phyloP scores from a whole-genome alignment of 2,113 vertebrate species.

The Corythoichthys haematopterus region DNA sequence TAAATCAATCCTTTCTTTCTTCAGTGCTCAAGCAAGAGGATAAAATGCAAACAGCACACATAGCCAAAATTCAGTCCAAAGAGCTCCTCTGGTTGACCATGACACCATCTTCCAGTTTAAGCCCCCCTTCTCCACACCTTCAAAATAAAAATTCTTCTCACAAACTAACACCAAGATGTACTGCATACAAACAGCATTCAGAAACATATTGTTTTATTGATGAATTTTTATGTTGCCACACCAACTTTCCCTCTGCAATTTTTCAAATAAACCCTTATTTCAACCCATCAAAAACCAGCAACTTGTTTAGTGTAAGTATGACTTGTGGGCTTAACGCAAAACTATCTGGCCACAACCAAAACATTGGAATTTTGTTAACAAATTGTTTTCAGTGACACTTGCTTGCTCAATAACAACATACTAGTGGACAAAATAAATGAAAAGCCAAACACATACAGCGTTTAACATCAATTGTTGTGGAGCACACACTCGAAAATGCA shows the following conservation, averaged over 20 bases:
- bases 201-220: conserved; percentile 56
- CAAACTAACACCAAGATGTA: background rate
- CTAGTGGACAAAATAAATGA: conserved; percentile 36
- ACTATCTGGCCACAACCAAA: conserved; percentile 42
- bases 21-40: no score
- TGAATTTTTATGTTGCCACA: conserved; percentile 48
- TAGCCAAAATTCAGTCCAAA: no score
- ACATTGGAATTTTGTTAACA: conserved; percentile 27
- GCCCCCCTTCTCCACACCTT: background rate
- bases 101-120: no score
- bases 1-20: no score
- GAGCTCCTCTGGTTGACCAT: no score
- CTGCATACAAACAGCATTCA: conserved; percentile 12
- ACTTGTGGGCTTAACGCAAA: conserved; percentile 30
- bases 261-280: conserved; percentile 32
- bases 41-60: no score
- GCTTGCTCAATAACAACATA: conserved; percentile 55
- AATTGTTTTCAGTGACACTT: conserved; percentile 51
- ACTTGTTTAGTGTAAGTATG: conserved; percentile 21
- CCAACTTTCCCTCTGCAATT: conserved; percentile 13
- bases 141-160: background rate
- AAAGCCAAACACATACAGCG: conserved; percentile 38
- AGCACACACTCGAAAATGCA: conserved; percentile 3
- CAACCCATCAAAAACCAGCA: conserved; percentile 22
- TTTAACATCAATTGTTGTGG: conserved; percentile 28